Evolutionary conservation across 2,797 vertebrate genomes (phyloP), one percentile per base, ranked within the genome.

Genomic region (Ctenopoma multispine): DNA sequence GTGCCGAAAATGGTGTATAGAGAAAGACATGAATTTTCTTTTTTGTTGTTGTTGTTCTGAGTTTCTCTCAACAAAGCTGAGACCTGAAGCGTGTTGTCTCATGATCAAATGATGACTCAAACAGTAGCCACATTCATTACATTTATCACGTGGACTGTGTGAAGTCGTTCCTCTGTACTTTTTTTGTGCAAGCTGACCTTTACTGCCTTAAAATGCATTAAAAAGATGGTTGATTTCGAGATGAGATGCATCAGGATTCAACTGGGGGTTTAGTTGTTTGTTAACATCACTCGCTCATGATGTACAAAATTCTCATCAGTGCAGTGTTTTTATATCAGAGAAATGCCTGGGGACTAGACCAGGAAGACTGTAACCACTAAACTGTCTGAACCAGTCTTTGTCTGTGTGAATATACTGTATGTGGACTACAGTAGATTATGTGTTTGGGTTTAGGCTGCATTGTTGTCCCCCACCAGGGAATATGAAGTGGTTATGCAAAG

Each of bases 401-500:
- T 51, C 82, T 69, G 57, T 60, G 77, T 83, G 83, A 76, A 46
- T 67, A 50, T n/a, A n/a, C n/a, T n/a, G n/a, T 48, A 74, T 72
- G 47, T 66, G 69, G 79, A 82, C 82, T 69, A 55, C 53, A 75
- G 63, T 46, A 57, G 75, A 82, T 82, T 65, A 75, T 81, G 72
- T 74, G 84, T 87, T 89, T 78, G 65, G 66, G 75, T 81, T 82
- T 38, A 63, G 65, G 62, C 64, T 68, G 72, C 79, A 85, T 87
- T 77, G 84, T 90, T 76, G 66, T 72, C 72, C 68, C 75, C 56
- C 80, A 75, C 76, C 59, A 23, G 82, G 79, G 84, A 86, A 63
- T 71, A 67, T 51, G 60, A 80, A 50, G 63, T 57, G 51, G 63
- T 79, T 74, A 61, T 69, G 80, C 69, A 80, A 80, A 85, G 62